Conservation (phyloP, 2,113 vertebrate species). For the Amblyopsis rosae region DNA sequence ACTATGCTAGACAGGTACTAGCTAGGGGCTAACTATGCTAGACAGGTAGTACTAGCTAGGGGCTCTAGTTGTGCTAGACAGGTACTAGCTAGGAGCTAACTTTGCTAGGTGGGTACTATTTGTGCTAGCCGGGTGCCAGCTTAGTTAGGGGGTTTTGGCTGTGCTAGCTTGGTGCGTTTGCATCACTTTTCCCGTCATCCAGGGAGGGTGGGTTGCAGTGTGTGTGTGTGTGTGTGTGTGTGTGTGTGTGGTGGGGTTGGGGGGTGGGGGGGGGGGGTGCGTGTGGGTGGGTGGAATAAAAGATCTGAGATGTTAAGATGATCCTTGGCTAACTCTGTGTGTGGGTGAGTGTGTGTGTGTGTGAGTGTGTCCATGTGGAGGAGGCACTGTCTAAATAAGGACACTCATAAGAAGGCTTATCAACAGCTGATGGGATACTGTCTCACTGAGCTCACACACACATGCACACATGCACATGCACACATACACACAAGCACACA, state of each 20-base stretch:
- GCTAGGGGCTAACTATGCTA: too few relatives aligned
- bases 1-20: too few relatives aligned
- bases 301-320: not conserved
- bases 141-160: too few relatives aligned
- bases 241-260: not conserved
- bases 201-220: not conserved
- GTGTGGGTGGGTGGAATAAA: not conserved
- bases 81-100: too few relatives aligned
- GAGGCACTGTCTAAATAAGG: conserved; percentile 86
- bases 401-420: conserved; percentile 79
- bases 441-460: conserved; percentile 41
- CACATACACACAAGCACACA: conserved; percentile 34
- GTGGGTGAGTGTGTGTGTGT: conserved; percentile 1
- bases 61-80: too few relatives aligned
- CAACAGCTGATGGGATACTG: conserved; percentile 75
- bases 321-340: conserved; percentile 6
- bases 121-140: too few relatives aligned
- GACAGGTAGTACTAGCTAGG: too few relatives aligned
- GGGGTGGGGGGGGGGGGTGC: too few relatives aligned
- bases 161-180: conserved; percentile 3
- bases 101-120: too few relatives aligned
- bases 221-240: not conserved
- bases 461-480: not conserved
- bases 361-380: conserved; percentile 35
- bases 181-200: conserved; percentile 27